Percentiles rank a stretch among this genome's conserved stretches.
Conservation (phyloP, 2,888 invertebrate genomes). For the Philopedon plagiatum region DNA sequence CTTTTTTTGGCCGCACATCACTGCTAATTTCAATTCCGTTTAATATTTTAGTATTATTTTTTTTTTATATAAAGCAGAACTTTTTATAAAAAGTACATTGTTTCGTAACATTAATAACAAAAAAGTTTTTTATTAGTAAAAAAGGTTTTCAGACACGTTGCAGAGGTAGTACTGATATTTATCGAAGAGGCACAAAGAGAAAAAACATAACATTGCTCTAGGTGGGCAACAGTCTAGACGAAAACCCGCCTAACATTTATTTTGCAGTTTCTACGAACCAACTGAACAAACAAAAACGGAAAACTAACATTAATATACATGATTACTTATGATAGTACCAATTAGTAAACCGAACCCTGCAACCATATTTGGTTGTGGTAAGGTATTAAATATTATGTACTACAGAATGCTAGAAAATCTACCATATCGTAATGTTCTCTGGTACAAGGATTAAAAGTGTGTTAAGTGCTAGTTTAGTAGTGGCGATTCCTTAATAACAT, state of each 20-base stretch:
- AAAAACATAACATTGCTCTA: not conserved
- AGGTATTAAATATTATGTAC: constrained; percentile 10
- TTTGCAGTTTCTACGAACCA: constrained; percentile 22
- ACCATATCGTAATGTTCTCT: not conserved
- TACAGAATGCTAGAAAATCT: constrained; percentile 15
- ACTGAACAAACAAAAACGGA: not conserved
- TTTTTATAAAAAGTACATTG: no score
- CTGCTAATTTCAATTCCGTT: no score
- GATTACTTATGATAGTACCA: constrained; percentile 21
- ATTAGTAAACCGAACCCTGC: constrained; percentile 36
- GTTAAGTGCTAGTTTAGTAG: no score
- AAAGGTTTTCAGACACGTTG: no score
- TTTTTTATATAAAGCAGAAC: no score
- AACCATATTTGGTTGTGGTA: constrained; percentile 31
- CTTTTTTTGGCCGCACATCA: no score
- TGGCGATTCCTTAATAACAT: no score
- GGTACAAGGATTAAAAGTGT: constrained; percentile 5
- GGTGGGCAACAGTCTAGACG: not conserved
- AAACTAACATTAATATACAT: constrained; percentile 14
- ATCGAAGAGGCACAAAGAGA: no score
- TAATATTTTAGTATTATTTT: no score
- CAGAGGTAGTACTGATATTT: no score
- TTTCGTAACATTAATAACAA: no score
- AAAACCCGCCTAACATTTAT: constrained; percentile 1
- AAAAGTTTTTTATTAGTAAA: no score